Evolutionary conservation across 2,797 vertebrate genomes (phyloP).

Genomic region (Pipistrellus pygmaeus): DNA sequence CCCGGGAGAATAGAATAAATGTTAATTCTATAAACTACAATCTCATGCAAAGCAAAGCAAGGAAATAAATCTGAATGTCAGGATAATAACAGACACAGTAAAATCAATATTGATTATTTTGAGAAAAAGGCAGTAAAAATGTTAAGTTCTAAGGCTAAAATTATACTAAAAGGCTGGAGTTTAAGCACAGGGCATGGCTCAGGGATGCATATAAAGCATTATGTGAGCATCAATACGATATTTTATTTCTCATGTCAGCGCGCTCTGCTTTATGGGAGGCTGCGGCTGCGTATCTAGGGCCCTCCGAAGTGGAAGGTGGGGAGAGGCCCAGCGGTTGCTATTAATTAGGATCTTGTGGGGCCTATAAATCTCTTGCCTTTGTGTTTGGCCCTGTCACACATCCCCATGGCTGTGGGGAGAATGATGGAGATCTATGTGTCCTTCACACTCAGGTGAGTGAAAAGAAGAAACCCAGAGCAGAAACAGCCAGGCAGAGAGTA

Average conservation of each 20-base stretch:
- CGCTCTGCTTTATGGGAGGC: neutral
- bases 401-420: conserved; percentile 33
- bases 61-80: conserved; percentile 82
- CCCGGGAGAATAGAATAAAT: conserved; percentile 69
- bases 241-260: conserved; percentile 66
- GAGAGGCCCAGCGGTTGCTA: neutral
- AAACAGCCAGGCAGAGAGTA: neutral
- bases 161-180: conserved; percentile 54
- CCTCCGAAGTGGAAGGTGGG: neutral
- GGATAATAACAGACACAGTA: conserved; percentile 79
- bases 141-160: conserved; percentile 63
- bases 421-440: conserved; percentile 47
- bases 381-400: conserved; percentile 62
- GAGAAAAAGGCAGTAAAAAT: conserved; percentile 76
- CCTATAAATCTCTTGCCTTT: conserved; percentile 72
- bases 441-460: conserved; percentile 37
- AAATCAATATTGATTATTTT: conserved; percentile 89
- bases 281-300: neutral
- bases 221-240: neutral
- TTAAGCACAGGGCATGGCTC: conserved; percentile 41
- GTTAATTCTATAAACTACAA: conserved; percentile 61
- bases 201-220: conserved; percentile 71
- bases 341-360: conserved; percentile 67
- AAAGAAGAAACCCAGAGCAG: conserved; percentile 34
- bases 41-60: conserved; percentile 58